A percentile compares a stretch with the other conserved stretches of the same genome.
These are phyloP conservation scores for Protodeltote pygarga DNA, from an alignment of 2,888 invertebrate genomes.

Conservation along the genomic window DNA sequence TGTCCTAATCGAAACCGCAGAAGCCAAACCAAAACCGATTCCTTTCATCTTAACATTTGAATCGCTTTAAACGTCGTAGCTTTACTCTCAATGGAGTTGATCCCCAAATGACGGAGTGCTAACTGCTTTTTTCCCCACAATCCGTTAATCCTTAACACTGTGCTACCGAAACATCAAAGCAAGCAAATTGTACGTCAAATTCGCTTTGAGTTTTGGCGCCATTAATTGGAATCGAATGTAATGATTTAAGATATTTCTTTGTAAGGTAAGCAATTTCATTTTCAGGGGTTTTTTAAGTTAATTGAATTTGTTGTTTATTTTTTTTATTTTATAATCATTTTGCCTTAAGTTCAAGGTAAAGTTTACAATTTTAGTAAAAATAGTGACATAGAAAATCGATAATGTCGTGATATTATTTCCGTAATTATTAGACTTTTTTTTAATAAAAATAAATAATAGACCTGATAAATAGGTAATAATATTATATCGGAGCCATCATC, in stretches of 20 bases:
- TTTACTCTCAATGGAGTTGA: slow-evolving; percentile 49
- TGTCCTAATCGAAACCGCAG: slow-evolving; percentile 2
- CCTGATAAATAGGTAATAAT: no score
- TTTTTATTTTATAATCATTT: slow-evolving; percentile 4
- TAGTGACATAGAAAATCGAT: no score
- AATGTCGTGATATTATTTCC: no score
- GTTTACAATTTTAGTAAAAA: no score
- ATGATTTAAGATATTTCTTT: slow-evolving; percentile 46
- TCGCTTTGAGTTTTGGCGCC: slow-evolving; percentile 33
- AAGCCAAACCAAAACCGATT: slow-evolving; percentile 13
- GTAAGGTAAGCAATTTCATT: slow-evolving; percentile 8
- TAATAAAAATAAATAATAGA: no score
- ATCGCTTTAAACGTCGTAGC: slow-evolving; percentile 48
- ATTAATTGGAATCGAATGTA: slow-evolving; percentile 58
- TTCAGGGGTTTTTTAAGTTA: slow-evolving; percentile 25
- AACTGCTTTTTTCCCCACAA: slow-evolving; percentile 42
- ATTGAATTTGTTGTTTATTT: no score
- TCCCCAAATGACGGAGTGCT: slow-evolving; percentile 33
- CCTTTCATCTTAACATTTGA: slow-evolving; percentile 31
- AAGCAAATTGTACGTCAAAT: slow-evolving; percentile 51
- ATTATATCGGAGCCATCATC: no score
- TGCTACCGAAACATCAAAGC: slow-evolving; percentile 55
- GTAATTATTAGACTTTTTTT: no score
- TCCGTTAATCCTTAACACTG: slow-evolving; percentile 49
- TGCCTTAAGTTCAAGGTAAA: not conserved